Percentiles rank a stretch among this genome's conserved stretches.
Evolutionary conservation across 2,113 vertebrate genomes (phyloP).

Genomic region (Tupaia chinensis): DNA sequence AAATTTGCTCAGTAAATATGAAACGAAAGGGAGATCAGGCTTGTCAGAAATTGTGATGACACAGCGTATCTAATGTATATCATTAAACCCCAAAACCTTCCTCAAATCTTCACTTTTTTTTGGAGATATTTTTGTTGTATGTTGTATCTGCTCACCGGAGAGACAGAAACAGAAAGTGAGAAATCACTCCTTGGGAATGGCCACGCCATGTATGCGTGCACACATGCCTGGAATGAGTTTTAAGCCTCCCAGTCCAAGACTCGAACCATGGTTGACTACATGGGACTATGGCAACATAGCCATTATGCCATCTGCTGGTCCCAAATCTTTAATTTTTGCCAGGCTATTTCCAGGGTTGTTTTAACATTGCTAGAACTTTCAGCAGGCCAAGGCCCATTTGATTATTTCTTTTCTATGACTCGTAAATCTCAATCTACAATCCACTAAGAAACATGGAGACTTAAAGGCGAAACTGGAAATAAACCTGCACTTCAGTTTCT

Average conservation of each 20-base stretch:
- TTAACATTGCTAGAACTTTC: background rate
- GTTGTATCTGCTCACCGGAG: too few relatives aligned
- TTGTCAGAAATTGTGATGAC: background rate
- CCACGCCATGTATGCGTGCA: too few relatives aligned
- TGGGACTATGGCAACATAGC: too few relatives aligned
- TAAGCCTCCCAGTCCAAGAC: too few relatives aligned
- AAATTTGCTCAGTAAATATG: constrained; percentile 2
- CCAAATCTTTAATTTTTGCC: background rate
- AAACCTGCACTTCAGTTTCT: background rate
- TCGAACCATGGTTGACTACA: too few relatives aligned
- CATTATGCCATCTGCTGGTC: too few relatives aligned
- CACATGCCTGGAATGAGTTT: too few relatives aligned
- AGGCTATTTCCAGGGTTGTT: background rate
- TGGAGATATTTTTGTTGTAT: too few relatives aligned
- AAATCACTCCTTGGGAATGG: too few relatives aligned
- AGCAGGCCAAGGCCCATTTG: background rate
- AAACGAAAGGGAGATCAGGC: background rate
- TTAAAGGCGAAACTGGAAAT: background rate
- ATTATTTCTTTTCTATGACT: background rate
- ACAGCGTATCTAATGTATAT: background rate
- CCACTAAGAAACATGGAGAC: background rate
- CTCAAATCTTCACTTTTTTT: background rate
- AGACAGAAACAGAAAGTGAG: too few relatives aligned
- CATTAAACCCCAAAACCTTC: background rate
- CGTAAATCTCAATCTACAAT: background rate